Conservation (phyloP, 2,797 vertebrate genomes). For the Dicrostonyx torquatus region DNA sequence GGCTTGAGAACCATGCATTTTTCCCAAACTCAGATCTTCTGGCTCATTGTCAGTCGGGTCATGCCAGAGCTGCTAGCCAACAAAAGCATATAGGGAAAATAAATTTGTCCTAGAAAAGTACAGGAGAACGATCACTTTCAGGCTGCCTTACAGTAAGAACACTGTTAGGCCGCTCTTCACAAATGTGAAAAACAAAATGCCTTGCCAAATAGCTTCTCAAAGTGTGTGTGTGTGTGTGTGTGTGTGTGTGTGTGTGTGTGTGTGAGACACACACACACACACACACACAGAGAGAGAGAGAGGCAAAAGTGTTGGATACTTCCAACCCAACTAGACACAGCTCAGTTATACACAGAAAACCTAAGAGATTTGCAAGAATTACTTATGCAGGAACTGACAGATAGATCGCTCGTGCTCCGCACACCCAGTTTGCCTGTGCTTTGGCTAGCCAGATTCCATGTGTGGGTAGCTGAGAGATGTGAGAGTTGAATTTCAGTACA, state of each 20-base stretch:
- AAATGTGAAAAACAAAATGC: constrained; percentile 78
- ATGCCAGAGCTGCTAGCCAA: constrained; percentile 86
- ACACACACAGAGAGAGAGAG: background rate
- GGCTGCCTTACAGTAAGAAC: constrained; percentile 85
- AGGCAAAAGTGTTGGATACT: constrained; percentile 62
- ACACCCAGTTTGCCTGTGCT: background rate
- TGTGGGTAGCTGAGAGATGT: constrained; percentile 32
- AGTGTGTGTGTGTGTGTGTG: background rate
- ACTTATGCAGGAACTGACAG: background rate
- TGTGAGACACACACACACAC: too few relatives aligned
- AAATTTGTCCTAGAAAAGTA: constrained; percentile 89
- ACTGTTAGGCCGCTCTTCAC: constrained; percentile 82
- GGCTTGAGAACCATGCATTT: constrained; percentile 81
- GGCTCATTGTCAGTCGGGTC: constrained; percentile 85
- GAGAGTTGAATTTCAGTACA: constrained; percentile 48
- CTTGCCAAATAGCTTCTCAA: constrained; percentile 74
- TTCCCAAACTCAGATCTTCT: constrained; percentile 85
- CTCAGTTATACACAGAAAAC: constrained; percentile 32
- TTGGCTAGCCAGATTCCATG: constrained; percentile 54
- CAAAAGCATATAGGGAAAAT: constrained; percentile 90
- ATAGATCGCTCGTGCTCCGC: background rate
- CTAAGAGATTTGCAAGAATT: constrained; percentile 40
- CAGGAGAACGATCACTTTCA: constrained; percentile 85
- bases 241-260: background rate
- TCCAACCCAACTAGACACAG: constrained; percentile 52